These are phyloP conservation scores for Pontoporia blainvillei DNA, from an alignment of 2,113 vertebrate genomes.

Conservation along the genomic window DNA sequence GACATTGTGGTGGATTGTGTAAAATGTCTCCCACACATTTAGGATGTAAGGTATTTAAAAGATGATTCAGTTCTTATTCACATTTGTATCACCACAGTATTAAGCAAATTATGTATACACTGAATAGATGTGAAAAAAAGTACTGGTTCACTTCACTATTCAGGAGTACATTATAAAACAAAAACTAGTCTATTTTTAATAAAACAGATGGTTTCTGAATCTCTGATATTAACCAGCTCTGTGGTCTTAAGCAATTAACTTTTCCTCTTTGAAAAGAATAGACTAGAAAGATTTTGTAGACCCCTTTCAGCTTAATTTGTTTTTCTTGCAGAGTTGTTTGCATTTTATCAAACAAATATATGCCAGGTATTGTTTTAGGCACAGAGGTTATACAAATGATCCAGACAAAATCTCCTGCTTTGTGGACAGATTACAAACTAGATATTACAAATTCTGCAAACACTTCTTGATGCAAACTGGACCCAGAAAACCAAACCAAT, in stretches of 20 bases:
- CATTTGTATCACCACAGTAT: background rate
- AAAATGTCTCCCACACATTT: background rate
- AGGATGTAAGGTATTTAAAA: background rate
- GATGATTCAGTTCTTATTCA: background rate
- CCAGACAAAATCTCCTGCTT: background rate
- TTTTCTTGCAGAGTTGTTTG: background rate
- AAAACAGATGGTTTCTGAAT: background rate
- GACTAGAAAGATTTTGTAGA: background rate
- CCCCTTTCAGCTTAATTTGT: background rate
- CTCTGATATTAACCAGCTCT: background rate
- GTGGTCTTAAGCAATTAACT: background rate
- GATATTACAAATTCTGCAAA: background rate
- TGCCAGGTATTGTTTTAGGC: background rate
- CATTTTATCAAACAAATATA: background rate
- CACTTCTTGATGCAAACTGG: background rate
- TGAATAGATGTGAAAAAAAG: background rate
- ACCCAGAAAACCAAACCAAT: background rate
- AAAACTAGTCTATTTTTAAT: background rate
- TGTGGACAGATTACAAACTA: background rate
- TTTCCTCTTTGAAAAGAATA: background rate
- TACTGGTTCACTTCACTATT: background rate
- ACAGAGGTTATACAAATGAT: background rate
- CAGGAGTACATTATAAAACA: background rate
- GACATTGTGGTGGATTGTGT: background rate
- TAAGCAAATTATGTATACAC: background rate